Conservation (phyloP, 1,140 invertebrate species). For the Heterodera carotae region DNA sequence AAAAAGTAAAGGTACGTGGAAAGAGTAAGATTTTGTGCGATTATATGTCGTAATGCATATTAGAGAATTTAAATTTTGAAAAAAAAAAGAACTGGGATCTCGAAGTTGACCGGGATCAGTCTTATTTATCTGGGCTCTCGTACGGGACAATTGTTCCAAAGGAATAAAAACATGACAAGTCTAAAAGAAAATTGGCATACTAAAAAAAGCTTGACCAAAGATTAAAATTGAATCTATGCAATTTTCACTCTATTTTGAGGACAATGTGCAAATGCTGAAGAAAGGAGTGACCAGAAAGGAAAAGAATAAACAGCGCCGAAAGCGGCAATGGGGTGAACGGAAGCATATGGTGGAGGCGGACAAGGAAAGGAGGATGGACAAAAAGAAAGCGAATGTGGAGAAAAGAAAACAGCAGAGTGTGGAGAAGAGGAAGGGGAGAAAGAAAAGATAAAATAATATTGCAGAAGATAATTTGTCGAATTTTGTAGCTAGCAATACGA, state of each 20-base stretch:
- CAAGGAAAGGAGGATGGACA: constrained; percentile 31
- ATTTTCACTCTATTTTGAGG: constrained; percentile 39
- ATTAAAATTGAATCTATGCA: no score
- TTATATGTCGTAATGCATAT: no score
- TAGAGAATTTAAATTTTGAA: no score
- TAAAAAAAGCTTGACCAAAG: background rate
- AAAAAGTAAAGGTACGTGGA: constrained; percentile 48
- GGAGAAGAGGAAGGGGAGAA: background rate
- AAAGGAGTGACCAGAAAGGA: constrained; percentile 48
- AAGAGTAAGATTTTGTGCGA: no score
- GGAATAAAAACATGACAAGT: no score
- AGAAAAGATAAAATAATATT: background rate
- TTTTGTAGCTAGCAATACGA: no score
- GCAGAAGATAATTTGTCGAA: no score
- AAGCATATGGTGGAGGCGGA: constrained; percentile 40
- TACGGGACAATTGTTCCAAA: no score
- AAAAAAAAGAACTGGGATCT: no score
- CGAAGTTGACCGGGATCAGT: no score
- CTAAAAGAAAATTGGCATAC: background rate
- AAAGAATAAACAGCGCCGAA: constrained; percentile 40
- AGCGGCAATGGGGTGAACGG: constrained; percentile 50
- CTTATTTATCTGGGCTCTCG: no score
- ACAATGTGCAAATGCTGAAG: constrained; percentile 48
- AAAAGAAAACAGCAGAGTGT: background rate
- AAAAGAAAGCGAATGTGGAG: constrained; percentile 38